Evolutionary conservation across 2,797 vertebrate species (phyloP), one percentile per base, ranked within the genome.

Genomic region (Lerista edwardsae): DNA sequence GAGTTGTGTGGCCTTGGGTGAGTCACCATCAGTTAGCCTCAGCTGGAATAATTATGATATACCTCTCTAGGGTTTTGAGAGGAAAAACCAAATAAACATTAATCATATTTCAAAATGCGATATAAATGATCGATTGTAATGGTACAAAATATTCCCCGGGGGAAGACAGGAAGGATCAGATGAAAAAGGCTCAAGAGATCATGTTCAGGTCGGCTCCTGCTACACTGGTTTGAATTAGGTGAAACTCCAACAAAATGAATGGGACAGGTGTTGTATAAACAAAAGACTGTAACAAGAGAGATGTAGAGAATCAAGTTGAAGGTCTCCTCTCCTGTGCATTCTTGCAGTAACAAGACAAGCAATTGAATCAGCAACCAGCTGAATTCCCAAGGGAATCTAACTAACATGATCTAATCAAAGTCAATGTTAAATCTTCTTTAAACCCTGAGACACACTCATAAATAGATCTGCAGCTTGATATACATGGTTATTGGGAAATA

Each of bases 191-290:
- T 31, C 80, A 62, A 65, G 17, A 57, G 29, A 7, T 31, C 39
- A 31, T 74, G 15, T 14, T 55, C 71, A 61, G 36, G 36, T 27
- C 69, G 72, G 59, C 34, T 59, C 47, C 68, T 41, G 19, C 34
- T 29, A 34, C 12, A 12, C 7, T 41, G n/a, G 19, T 41, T 8
- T 65, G 55, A 79, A 36, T 51, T 39, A 75, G 4, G 5, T n/a
- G 75, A 59, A 74, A 64, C 34, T 2, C 61, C 36, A 67, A 47
- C 62, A 83, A 83, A 83, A 62, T 75, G 44, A 80, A 29, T 78
- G 44, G 39, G 71, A 8, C 68, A 79, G 31, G 47, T 41, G 11
- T 51, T 69, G 39, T 31, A 59, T 80, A 68, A 82, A 71, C 79
- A 29, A 87, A n/a, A 77, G 80, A 21, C 2, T 59, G 27, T 65